These are phyloP conservation scores for Troglohyphantes excavatus DNA, from an alignment of 2,888 invertebrate genomes.

Conservation along the genomic window DNA sequence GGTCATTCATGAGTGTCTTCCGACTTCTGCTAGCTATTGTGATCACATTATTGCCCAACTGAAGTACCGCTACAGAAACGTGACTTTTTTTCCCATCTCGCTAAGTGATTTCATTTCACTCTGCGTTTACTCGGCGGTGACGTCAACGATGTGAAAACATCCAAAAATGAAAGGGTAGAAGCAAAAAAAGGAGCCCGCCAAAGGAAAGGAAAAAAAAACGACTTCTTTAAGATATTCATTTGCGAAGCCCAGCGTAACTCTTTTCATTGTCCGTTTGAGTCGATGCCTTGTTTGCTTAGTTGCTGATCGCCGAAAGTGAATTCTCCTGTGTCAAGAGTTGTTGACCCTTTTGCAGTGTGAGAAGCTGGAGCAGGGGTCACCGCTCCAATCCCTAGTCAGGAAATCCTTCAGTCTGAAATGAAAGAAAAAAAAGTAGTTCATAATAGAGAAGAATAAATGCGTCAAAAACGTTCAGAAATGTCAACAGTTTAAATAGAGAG, in stretches of 20 bases:
- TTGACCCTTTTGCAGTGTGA: conserved; percentile 58
- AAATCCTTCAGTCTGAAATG: conserved; percentile 39
- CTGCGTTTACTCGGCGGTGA: conserved; percentile 50
- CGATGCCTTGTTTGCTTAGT: conserved; percentile 67
- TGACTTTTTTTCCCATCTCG: conserved; percentile 39
- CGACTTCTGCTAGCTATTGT: conserved; percentile 48
- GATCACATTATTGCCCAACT: conserved; percentile 57
- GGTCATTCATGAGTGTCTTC: conserved; percentile 42
- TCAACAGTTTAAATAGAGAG: conserved; percentile 51
- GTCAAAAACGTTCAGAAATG: conserved; percentile 69
- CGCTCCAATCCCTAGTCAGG: conserved; percentile 55
- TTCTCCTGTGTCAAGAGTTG: conserved; percentile 73
- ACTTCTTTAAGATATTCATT: conserved; percentile 69
- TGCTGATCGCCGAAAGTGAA: conserved; percentile 68
- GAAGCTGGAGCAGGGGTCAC: conserved; percentile 54
- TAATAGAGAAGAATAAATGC: conserved; percentile 46
- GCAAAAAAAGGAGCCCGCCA: conserved; percentile 38
- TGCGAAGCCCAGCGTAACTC: conserved; percentile 66
- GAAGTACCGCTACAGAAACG: conserved; percentile 65
- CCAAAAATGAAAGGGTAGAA: conserved; percentile 25
- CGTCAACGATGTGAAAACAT: conserved; percentile 68
- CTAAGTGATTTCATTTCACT: conserved; percentile 51
- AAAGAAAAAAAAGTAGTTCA: conserved; percentile 37
- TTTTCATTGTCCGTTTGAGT: conserved; percentile 73
- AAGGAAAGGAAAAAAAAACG: conserved; percentile 34